phyloP scores from a whole-genome alignment of 2,113 vertebrate genomes.

The Ctenomys sociabilis region DNA sequence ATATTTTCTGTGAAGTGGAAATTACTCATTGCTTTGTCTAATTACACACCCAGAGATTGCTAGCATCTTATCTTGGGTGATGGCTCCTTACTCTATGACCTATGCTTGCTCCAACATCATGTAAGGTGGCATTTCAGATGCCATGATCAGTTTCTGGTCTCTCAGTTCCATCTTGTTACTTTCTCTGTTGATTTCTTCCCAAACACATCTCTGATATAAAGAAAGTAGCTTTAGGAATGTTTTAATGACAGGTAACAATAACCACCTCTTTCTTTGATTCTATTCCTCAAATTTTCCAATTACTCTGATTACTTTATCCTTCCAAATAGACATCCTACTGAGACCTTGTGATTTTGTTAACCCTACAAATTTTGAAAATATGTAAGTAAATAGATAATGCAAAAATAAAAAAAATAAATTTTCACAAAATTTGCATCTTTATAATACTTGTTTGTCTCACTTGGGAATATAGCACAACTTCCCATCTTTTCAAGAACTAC shows the following conservation, averaged over 20 bases:
- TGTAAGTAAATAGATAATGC: no score
- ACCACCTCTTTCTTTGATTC: not conserved
- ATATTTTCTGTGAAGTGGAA: not conserved
- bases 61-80: not conserved
- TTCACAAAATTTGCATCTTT: not conserved
- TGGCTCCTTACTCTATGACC: not conserved
- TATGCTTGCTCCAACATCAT: accelerated
- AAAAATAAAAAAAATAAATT: not conserved
- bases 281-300: not conserved
- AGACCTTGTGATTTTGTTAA: slow-evolving; percentile 20
- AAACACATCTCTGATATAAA: not conserved
- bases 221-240: not conserved
- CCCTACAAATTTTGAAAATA: not conserved
- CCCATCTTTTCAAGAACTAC: not conserved
- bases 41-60: not conserved
- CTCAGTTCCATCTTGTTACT: not conserved
- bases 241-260: not conserved
- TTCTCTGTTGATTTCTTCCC: not conserved
- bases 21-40: not conserved
- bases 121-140: not conserved
- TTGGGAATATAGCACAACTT: not conserved
- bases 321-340: not conserved
- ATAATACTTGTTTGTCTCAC: not conserved
- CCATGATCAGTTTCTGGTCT: not conserved
- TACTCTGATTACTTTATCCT: not conserved